phyloP scores from a whole-genome alignment of 2,888 invertebrate genomes.

The Notodonta ziczac region DNA sequence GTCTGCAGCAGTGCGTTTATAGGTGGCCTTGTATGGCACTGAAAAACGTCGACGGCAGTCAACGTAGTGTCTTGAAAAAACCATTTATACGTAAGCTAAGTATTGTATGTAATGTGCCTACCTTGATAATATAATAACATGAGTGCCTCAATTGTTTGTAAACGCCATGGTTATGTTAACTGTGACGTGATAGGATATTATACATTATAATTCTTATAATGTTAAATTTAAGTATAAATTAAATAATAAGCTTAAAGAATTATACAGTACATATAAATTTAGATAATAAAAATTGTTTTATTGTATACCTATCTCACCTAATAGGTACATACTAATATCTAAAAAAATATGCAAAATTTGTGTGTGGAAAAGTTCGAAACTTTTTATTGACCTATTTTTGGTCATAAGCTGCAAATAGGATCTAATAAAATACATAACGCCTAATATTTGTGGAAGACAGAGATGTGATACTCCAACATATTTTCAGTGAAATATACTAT shows the following conservation, averaged over 20 bases:
- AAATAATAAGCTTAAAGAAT: slow-evolving; percentile 27
- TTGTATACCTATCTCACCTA: background rate
- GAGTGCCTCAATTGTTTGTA: slow-evolving; percentile 62
- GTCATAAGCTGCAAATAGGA: too few relatives aligned
- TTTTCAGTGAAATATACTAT: too few relatives aligned
- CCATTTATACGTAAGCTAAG: slow-evolving; percentile 40
- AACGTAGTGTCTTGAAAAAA: slow-evolving; percentile 33
- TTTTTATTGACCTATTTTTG: too few relatives aligned
- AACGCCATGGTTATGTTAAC: slow-evolving; percentile 71
- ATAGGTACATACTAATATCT: too few relatives aligned
- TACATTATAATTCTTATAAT: background rate
- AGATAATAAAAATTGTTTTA: slow-evolving; percentile 19
- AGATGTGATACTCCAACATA: too few relatives aligned
- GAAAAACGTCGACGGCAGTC: slow-evolving; percentile 24
- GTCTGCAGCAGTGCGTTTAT: too few relatives aligned
- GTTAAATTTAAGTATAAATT: background rate
- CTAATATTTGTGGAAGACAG: too few relatives aligned
- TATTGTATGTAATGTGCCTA: slow-evolving; percentile 37
- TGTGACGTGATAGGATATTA: slow-evolving; percentile 53
- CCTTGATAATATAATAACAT: slow-evolving; percentile 34
- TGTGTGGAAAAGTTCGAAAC: too few relatives aligned
- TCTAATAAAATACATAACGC: too few relatives aligned
- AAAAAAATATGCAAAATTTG: too few relatives aligned
- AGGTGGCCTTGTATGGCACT: background rate
- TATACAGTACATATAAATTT: slow-evolving; percentile 24